These are phyloP conservation scores for Umimayanthus kanabou DNA, from an alignment of 92 coral and sea anemone species.

Conservation along the genomic window DNA sequence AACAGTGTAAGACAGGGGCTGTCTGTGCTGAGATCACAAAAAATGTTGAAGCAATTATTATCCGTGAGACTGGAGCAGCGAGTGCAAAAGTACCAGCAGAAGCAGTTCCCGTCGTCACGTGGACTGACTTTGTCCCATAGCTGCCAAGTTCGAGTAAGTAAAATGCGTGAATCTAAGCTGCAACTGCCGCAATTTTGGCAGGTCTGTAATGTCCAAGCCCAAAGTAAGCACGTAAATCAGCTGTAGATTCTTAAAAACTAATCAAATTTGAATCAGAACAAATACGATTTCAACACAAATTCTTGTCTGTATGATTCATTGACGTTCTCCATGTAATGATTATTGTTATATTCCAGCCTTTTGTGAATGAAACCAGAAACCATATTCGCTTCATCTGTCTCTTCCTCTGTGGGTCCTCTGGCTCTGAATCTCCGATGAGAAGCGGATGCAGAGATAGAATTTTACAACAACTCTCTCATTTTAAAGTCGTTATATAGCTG, in stretches of 20 bases:
- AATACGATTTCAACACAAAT: too few relatives aligned
- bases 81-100: not conserved
- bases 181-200: too few relatives aligned
- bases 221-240: not conserved
- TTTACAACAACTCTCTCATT: not conserved
- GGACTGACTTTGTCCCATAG: not conserved
- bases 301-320: not conserved
- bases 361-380: not conserved
- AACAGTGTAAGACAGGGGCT: not conserved
- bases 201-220: too few relatives aligned
- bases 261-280: too few relatives aligned
- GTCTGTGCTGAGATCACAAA: not conserved
- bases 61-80: not conserved
- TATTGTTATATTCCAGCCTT: not conserved
- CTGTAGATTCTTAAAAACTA: not conserved
- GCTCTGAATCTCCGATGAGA: not conserved
- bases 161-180: too few relatives aligned
- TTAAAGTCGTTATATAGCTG: too few relatives aligned
- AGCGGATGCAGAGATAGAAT: not conserved
- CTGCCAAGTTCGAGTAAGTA: too few relatives aligned
- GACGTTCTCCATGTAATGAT: not conserved
- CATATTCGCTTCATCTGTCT: not conserved
- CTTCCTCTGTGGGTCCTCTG: not conserved
- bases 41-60: conserved; percentile 7
- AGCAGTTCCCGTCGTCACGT: not conserved